Base-by-base conservation (phyloP, 1,140 invertebrate genomes). In the Mercenaria mercenaria region DNA sequence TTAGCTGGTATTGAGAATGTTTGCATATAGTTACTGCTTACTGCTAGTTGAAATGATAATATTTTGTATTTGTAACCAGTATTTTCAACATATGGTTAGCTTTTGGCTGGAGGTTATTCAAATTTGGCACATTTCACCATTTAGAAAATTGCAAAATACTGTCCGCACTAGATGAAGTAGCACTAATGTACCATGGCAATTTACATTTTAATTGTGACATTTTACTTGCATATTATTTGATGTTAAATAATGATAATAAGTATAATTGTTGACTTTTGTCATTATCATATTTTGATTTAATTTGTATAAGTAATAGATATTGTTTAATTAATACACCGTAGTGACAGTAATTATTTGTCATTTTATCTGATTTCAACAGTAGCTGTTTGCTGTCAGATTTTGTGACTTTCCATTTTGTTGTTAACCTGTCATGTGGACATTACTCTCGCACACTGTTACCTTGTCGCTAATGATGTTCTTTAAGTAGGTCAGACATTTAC, bases 361-460 rank as follows among this genome's bases (percentile, higher is more conserved):
- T 26, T 29, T 64, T 64, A 64, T 64, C 59, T 29, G 11, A 29
- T 64, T 26, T 64, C 52, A n/a, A 64, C 59, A 29, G 59, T 64
- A 64, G 6, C 15, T 29, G 26, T 64, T 4, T 29, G 6, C 59
- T 64, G 59, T 64, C 59, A 64, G 10, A 23, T 29, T 10, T 64
- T 29, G n/a, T 29, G 59, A 29, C 26, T 64, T n/a, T 64, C 59
- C 6, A n/a, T 37, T 3, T 10, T 72, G 67, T 72, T 72, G 67
- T 72, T 39, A 39, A 72, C 34, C 18, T 72, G 67, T 72, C 67
- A 72, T 72, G 34, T 72, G 67, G 34, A 39, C 67, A 72, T n/a
- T 1, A 39, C 15, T 26, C 15, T 39, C 26, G 34, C 26, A 29
- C 20, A 56, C 11, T 64, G 59, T 64, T 67, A 23, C 11, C 61